phyloP scores from a whole-genome alignment of 2,113 vertebrate genomes.

The Thamnophis sirtalis region DNA sequence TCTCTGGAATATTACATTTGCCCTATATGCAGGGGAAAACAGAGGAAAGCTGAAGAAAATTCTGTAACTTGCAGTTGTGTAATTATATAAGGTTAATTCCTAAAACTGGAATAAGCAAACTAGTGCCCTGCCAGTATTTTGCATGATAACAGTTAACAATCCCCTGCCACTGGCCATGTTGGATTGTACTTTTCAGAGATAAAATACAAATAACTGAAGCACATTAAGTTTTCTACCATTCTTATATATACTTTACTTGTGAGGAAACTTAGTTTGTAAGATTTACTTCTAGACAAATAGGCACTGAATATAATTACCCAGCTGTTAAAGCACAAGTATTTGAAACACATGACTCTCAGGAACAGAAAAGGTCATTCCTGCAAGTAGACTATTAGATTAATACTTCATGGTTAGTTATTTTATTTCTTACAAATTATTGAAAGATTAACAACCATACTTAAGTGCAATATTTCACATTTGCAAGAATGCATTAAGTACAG shows the following conservation, averaged over 20 bases:
- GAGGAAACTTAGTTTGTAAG: not conserved
- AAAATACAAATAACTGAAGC: not conserved
- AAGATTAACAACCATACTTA: conserved; percentile 63
- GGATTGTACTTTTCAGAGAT: not conserved
- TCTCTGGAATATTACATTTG: not conserved
- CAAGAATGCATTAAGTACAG: conserved; percentile 61
- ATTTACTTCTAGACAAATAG: not conserved
- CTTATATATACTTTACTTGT: not conserved
- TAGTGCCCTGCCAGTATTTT: not conserved
- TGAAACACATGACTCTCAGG: conserved; percentile 7
- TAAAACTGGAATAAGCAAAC: not conserved
- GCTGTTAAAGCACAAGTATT: not conserved
- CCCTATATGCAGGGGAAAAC: not conserved
- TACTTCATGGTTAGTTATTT: conserved; percentile 63
- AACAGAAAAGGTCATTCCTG: conserved; percentile 17
- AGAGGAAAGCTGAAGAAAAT: not conserved
- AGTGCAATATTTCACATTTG: conserved; percentile 63
- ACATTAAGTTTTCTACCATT: not conserved
- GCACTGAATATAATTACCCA: not conserved
- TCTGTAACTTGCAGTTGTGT: not conserved
- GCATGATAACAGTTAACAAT: not conserved
- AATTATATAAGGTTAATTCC: not conserved
- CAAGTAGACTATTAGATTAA: conserved; percentile 58
- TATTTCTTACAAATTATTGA: conserved; percentile 62
- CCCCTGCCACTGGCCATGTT: not conserved